Percentiles rank a stretch among this genome's conserved stretches.
Conservation (phyloP, 2,797 vertebrate genomes). For the Lindbergichthys nudifrons region DNA sequence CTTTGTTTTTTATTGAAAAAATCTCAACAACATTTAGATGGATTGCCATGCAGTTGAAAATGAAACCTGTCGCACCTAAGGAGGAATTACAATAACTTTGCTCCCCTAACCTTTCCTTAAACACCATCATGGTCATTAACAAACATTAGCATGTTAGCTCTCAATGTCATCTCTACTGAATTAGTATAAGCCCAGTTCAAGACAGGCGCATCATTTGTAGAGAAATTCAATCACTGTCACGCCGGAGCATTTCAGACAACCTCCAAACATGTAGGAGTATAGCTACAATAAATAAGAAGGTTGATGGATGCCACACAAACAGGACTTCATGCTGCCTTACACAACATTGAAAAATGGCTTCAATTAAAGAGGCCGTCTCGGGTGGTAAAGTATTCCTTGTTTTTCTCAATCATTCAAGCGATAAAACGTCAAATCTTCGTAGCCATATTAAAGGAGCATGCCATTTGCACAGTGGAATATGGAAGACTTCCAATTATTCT, state of each 20-base stretch:
- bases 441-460: slow-evolving; percentile 11
- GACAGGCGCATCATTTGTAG: slow-evolving; percentile 7
- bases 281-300: slow-evolving; percentile 1
- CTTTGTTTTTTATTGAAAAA: slow-evolving; percentile 8
- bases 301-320: slow-evolving; percentile 34
- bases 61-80: background rate
- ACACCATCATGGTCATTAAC: background rate
- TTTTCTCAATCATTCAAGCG: slow-evolving; percentile 36
- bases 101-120: too few relatives aligned
- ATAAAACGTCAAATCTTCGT: slow-evolving; percentile 49
- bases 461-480: slow-evolving; percentile 43
- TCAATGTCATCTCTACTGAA: background rate
- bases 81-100: background rate
- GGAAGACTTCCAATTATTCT: slow-evolving; percentile 41
- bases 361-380: slow-evolving; percentile 22
- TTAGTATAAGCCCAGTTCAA: background rate
- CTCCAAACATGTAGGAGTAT: slow-evolving; percentile 11
- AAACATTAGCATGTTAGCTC: background rate
- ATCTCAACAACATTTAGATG: background rate
- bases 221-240: slow-evolving; percentile 27
- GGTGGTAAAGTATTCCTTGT: slow-evolving; percentile 21
- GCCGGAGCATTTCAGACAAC: slow-evolving; percentile 14
- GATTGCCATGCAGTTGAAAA: background rate
- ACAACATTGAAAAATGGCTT: slow-evolving; percentile 43
- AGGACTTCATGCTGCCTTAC: slow-evolving; percentile 33